These are phyloP conservation scores for Protobothrops flavoviridis DNA, from an alignment of 2,113 vertebrate genomes.

Conservation along the genomic window DNA sequence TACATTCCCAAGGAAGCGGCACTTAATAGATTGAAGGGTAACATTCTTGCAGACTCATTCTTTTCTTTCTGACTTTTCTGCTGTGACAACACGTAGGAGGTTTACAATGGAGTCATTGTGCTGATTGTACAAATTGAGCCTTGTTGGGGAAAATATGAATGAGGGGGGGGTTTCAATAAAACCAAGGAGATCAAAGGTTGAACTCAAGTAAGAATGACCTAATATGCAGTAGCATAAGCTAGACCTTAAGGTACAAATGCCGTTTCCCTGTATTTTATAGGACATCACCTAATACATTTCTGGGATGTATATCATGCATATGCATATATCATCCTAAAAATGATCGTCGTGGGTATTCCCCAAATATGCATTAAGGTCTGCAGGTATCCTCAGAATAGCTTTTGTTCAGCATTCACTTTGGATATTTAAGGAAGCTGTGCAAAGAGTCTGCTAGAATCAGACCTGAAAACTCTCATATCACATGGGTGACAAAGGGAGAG, in stretches of 20 bases:
- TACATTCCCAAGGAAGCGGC: conserved; percentile 3
- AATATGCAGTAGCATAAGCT: conserved; percentile 50
- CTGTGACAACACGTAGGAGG: conserved; percentile 56
- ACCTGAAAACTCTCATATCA: not conserved
- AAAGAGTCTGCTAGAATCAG: not conserved
- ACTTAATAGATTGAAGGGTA: conserved; percentile 25
- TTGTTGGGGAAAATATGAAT: conserved; percentile 50
- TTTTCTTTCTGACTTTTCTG: conserved; percentile 50
- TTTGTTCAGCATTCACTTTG: not conserved
- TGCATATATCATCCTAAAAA: not conserved
- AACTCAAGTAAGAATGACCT: conserved; percentile 52
- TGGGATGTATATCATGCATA: not conserved
- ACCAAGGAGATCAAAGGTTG: conserved; percentile 61
- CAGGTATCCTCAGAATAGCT: not conserved
- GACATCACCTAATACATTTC: not conserved
- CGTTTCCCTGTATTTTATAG: not conserved
- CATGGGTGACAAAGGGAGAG: not conserved
- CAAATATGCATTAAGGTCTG: not conserved
- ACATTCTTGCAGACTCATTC: conserved; percentile 53
- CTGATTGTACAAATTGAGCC: conserved; percentile 60
- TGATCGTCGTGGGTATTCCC: not conserved
- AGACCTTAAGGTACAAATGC: conserved; percentile 12
- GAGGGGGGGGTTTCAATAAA: conserved; percentile 53
- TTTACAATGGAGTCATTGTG: conserved; percentile 53
- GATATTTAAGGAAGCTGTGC: not conserved